Evolutionary conservation across 2,113 vertebrate genomes (phyloP).

Genomic region (Azemiops feae): DNA sequence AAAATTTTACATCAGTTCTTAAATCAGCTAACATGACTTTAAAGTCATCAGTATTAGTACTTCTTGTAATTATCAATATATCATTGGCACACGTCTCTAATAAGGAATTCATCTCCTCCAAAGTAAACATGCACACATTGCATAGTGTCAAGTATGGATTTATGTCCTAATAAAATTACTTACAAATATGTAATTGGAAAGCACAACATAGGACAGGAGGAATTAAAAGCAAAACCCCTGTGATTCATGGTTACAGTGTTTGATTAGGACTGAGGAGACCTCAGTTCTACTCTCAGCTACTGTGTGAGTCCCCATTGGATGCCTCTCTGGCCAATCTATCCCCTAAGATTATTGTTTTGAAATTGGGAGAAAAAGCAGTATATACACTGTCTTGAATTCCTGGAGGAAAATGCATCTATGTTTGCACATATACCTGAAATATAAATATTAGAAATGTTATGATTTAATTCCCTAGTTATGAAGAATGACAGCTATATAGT

Average conservation of each 20-base stretch:
- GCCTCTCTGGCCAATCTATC: background rate
- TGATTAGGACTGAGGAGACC: background rate
- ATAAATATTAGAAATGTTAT: background rate
- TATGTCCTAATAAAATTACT: background rate
- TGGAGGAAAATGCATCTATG: background rate
- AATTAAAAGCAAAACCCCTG: background rate
- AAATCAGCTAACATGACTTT: background rate
- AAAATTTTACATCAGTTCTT: background rate
- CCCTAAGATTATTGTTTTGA: background rate
- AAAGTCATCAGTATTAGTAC: background rate
- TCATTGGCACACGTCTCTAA: background rate
- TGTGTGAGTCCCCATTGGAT: background rate
- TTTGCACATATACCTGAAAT: background rate
- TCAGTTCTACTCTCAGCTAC: background rate
- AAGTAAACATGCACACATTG: background rate
- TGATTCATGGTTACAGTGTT: background rate
- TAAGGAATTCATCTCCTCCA: background rate
- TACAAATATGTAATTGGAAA: background rate
- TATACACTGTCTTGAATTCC: background rate
- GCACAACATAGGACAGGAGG: background rate
- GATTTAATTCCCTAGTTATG: background rate
- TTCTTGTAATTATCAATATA: background rate
- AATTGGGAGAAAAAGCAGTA: background rate
- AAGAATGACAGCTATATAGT: background rate
- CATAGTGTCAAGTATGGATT: background rate